Base-by-base conservation (phyloP, 2,797 vertebrate species). In the Tapirus indicus region DNA sequence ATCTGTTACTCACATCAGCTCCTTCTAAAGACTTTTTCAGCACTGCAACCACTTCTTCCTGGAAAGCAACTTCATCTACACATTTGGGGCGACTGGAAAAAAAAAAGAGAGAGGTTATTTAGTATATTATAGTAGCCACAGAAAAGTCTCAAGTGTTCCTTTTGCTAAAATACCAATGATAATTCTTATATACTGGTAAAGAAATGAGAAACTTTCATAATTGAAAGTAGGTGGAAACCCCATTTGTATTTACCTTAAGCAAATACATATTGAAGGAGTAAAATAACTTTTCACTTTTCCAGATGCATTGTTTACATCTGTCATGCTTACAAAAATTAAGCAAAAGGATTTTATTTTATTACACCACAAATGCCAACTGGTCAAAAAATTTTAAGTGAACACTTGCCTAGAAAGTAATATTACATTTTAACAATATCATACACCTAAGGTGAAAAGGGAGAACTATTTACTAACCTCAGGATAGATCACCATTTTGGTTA, bases 11-110 rank as follows among this genome's bases (percentile, higher is more conserved):
- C 97, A 99, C 99, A 98, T 99, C 99, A 96, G 99, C 99, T 97
- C 99, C 99, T 96, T 99, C 99, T 98, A 99, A 98, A 87, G 99
- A 99, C 94, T 99, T 99, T 98, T 99, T 99, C 94, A 99, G 98
- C 21, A 99, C 99, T 25, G 99, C 99, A 77, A 99, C 99, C 92
- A 99, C 99, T 98, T 99, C 99, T 84, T 99, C 99, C 98, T 99
- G 99, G 98, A 99, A 99, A n/a, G 99, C 99, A 0, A 99, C 99
- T 93, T 99, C 99, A 98, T 99, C 99, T 62, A 99, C 99, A 89
- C 99, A 99, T 98, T 99, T 99, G 2, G 99, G 99, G 41, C 99
- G 99, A 98, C 99, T 99, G 98, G 71, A 84, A 0, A 56, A 79
- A 97, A 68, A 13, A 64, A n/a, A 95, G 35, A 82, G 13, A 82